These are phyloP conservation scores for Drosophila cognata DNA, from an alignment of 2,888 invertebrate species.

Conservation along the genomic window DNA sequence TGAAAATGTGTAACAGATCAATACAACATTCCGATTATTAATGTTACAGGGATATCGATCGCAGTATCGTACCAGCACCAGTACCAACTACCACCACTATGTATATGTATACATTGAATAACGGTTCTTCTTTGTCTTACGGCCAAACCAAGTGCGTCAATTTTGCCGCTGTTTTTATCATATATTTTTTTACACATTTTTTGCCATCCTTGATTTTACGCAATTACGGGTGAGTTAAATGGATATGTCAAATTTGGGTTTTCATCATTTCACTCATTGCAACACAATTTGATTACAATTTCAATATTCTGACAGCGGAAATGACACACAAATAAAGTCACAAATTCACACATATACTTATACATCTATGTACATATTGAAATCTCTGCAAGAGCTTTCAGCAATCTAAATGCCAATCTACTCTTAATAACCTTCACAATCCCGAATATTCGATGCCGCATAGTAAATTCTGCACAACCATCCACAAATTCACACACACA, in stretches of 20 bases:
- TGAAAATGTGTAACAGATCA: too few relatives aligned
- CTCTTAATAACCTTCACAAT: slow-evolving; percentile 32
- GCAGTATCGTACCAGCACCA: too few relatives aligned
- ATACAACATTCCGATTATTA: too few relatives aligned
- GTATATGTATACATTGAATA: too few relatives aligned
- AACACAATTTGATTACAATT: slow-evolving; percentile 33
- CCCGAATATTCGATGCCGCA: slow-evolving; percentile 16
- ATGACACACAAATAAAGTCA: slow-evolving; percentile 1
- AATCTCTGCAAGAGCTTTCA: slow-evolving; percentile 17
- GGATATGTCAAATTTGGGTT: slow-evolving; percentile 10
- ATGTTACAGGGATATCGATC: too few relatives aligned
- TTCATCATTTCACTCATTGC: slow-evolving; percentile 19
- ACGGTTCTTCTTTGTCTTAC: too few relatives aligned
- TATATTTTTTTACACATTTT: neutral
- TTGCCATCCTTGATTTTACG: neutral
- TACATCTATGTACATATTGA: neutral
- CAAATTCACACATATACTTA: neutral
- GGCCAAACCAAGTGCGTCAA: too few relatives aligned
- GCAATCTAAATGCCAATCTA: slow-evolving; percentile 32
- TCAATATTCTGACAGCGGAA: slow-evolving; percentile 32
- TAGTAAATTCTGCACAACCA: slow-evolving; percentile 1
- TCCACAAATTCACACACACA: slow-evolving; percentile 5
- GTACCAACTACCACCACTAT: too few relatives aligned
- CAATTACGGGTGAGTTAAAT: slow-evolving; percentile 14
- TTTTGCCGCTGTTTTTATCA: neutral